Evolutionary conservation across 35 echinoderm and acorn worm genomes (phyloP), one percentile per base, ranked within the genome.

Genomic region (Lytechinus variegatus): DNA sequence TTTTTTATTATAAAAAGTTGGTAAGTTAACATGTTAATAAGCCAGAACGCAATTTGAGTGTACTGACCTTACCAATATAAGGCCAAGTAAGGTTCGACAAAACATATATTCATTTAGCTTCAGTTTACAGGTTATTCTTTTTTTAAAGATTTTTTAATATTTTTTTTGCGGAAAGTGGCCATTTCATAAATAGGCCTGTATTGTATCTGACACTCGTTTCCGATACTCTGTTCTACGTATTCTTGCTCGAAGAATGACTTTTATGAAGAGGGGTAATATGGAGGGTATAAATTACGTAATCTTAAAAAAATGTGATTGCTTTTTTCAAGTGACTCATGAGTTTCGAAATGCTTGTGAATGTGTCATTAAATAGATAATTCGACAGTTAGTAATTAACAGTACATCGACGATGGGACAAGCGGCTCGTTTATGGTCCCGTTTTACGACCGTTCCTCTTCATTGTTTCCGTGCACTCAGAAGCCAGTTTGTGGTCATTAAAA

Each of bases 311-410:
- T 79, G 16, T 71, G 66, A 79, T 79, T 79, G 66, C 66, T 79
- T 79, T 79, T 8, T 27, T 21, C 12, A 54, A 90, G 88, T 90
- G 88, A 90, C 29, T 90, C 88, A 90, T 54, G 88, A 90, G 9
- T 44, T 90, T 90, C 52, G 88, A 51, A 79, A 54, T 28, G 88
- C 88, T 89, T 90, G 52, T 90, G 88, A 90, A 44, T 54, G 52
- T 54, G 88, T 90, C 88, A 90, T 90, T 90, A 90, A 54, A 90
- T 10, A 90, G 88, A 90, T 52, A 90, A 90, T 90, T 90, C 66
- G 88, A 5, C 28, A 9, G 52, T 90, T 28, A 52, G 29, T 90
- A 90, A 90, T 90, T 90, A 90, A 54, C 88, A 54, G 52, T 33
- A 5, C 88, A 90, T 90, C 52, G 88, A 52, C 12, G 88, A 90